Conservation (phyloP, 2,113 vertebrate genomes). For the Elachura formosa region DNA sequence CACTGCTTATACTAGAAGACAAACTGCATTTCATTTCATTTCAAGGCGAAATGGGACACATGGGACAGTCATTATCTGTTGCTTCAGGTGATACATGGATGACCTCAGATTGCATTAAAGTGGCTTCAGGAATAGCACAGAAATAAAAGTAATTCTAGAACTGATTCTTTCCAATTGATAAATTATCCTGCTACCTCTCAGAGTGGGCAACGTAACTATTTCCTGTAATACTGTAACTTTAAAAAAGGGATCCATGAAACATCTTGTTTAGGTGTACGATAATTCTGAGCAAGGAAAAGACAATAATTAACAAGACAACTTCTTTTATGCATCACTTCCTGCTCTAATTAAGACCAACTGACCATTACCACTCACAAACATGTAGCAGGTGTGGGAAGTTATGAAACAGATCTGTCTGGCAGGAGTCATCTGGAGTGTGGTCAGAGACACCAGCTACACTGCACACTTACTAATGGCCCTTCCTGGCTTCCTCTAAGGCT, state of each 20-base stretch:
- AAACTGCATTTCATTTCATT: not conserved
- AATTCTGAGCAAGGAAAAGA: not conserved
- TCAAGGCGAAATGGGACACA: not conserved
- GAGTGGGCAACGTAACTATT: constrained; percentile 39
- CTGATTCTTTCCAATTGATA: constrained; percentile 62
- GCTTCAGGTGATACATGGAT: constrained; percentile 30
- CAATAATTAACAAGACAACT: not conserved
- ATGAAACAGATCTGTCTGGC: not conserved
- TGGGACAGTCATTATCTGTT: constrained; percentile 38
- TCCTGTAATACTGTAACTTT: constrained; percentile 47
- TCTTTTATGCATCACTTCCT: not conserved
- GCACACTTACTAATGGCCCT: not conserved
- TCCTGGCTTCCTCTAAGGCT: not conserved
- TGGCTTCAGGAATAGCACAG: constrained; percentile 55
- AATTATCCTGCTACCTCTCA: constrained; percentile 55
- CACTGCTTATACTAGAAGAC: not conserved
- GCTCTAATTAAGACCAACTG: not conserved
- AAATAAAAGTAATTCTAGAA: constrained; percentile 50
- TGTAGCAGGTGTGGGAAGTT: not conserved
- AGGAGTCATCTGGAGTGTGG: not conserved
- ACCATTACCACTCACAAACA: not conserved
- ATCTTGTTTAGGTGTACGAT: constrained; percentile 16
- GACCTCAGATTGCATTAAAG: constrained; percentile 57
- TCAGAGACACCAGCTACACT: not conserved
- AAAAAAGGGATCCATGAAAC: constrained; percentile 39